phyloP scores from a whole-genome alignment of 1,140 invertebrate genomes.

The Neotoxoptera formosana region DNA sequence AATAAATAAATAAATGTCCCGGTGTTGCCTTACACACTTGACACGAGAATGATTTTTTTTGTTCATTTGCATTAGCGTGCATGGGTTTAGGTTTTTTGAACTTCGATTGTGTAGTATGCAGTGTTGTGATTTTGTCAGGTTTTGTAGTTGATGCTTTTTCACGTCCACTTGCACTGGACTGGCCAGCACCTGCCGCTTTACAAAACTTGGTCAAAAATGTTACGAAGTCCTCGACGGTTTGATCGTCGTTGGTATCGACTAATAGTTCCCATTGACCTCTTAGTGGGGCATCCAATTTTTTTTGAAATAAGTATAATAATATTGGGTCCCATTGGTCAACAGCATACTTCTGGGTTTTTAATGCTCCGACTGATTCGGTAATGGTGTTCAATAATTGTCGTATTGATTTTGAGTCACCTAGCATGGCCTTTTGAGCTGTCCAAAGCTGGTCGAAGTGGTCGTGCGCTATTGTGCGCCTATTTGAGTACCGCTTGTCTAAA shows the following conservation, averaged over 20 bases:
- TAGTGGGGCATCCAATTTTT: not conserved
- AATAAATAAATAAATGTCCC: too few relatives aligned
- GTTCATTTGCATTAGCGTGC: too few relatives aligned
- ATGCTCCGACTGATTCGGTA: too few relatives aligned
- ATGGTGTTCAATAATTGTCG: not conserved
- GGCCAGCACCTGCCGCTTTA: too few relatives aligned
- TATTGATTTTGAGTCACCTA: not conserved
- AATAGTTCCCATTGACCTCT: not conserved
- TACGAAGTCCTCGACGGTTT: not conserved
- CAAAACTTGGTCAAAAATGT: not conserved
- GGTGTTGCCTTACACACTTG: too few relatives aligned
- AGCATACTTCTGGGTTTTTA: not conserved
- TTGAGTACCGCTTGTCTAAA: not conserved
- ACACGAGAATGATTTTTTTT: too few relatives aligned
- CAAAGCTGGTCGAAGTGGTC: not conserved
- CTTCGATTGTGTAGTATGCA: too few relatives aligned
- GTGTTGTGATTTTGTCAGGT: too few relatives aligned
- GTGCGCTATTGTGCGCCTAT: not conserved
- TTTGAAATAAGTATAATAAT: not conserved
- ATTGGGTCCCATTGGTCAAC: too few relatives aligned
- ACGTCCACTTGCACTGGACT: too few relatives aligned
- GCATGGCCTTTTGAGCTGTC: not conserved
- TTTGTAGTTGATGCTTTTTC: too few relatives aligned
- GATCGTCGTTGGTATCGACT: not conserved
- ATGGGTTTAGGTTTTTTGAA: too few relatives aligned